Base-by-base conservation (phyloP, 2,888 invertebrate genomes). In the Neuroscelio doddi region DNA sequence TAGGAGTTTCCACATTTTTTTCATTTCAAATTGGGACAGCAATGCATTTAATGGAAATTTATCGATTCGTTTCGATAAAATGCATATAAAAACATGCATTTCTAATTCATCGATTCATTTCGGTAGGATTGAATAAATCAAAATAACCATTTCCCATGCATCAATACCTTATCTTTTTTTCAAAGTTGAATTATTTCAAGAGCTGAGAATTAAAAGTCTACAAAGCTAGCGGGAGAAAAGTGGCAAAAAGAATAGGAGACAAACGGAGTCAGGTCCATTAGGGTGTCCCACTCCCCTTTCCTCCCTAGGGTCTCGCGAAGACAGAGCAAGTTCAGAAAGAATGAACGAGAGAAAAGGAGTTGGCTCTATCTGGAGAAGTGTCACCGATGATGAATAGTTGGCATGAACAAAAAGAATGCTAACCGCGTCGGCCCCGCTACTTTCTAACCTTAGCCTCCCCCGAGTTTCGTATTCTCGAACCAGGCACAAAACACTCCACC, bases 331-430 rank as follows among this genome's bases (percentile, higher is more conserved):
- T 36, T 30, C 44, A 49, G 46, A 41, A 38, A 50, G 57, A n/a
- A 47, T 36, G 58, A 39, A 53, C 21, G 52, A 44, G 26, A 47
- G 45, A 45, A 52, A 56, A 62, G 75, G 71, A 72, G 72, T 59
- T 72, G 75, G 75, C 79, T 82, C 81, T 84, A 83, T 84, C 83
- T 83, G 77, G 78, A 76, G 75, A 82, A 82, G 79, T 83, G 84
- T 84, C 84, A 83, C 80, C 81, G 82, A 82, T 84, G 84, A 84
- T 84, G 84, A 84, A 84, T 84, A 82, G 84, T 84, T 83, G 82
- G 80, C 81, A 82, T 75, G 83, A 82, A 83, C 82, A 84, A 84
- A 83, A 84, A 84, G 82, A 84, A 82, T 79, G 80, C 76, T 79
- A 82, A 82, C 80, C 79, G 75, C 73, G 71, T 71, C 55, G 49